phyloP scores from a whole-genome alignment of 1,140 invertebrate genomes.

The Papilio helenus region DNA sequence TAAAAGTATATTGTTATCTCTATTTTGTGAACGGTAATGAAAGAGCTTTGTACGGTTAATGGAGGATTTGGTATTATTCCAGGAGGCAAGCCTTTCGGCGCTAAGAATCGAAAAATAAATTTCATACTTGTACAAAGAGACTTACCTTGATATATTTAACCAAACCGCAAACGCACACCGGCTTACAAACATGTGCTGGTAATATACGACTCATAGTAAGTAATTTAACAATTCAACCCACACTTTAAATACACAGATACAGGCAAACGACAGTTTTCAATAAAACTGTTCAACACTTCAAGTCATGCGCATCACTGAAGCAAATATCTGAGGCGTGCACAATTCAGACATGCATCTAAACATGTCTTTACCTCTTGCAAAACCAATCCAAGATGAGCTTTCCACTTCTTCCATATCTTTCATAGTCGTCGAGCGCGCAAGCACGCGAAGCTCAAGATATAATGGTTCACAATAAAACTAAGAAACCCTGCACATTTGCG shows the following conservation, averaged over 20 bases:
- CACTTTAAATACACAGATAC: background rate
- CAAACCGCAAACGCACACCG: constrained; percentile 1
- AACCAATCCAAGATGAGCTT: background rate
- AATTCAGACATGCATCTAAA: background rate
- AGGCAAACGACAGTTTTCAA: background rate
- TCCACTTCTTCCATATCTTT: background rate
- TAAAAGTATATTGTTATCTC: too few relatives aligned
- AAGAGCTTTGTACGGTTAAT: too few relatives aligned
- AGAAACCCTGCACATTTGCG: background rate
- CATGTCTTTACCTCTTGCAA: background rate
- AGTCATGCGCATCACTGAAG: background rate
- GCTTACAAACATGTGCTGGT: background rate
- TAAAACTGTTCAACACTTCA: background rate
- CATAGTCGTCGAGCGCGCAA: too few relatives aligned
- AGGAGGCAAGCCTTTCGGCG: too few relatives aligned
- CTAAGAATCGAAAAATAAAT: too few relatives aligned
- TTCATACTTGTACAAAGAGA: background rate
- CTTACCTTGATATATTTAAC: constrained; percentile 26
- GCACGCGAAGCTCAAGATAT: background rate
- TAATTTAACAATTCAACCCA: background rate
- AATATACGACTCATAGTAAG: background rate
- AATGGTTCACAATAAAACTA: constrained; percentile 1
- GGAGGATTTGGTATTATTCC: too few relatives aligned
- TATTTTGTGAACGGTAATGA: too few relatives aligned
- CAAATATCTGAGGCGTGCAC: background rate